These are phyloP conservation scores for Hyaena hyaena DNA, from an alignment of 2,113 vertebrate species.

Conservation along the genomic window DNA sequence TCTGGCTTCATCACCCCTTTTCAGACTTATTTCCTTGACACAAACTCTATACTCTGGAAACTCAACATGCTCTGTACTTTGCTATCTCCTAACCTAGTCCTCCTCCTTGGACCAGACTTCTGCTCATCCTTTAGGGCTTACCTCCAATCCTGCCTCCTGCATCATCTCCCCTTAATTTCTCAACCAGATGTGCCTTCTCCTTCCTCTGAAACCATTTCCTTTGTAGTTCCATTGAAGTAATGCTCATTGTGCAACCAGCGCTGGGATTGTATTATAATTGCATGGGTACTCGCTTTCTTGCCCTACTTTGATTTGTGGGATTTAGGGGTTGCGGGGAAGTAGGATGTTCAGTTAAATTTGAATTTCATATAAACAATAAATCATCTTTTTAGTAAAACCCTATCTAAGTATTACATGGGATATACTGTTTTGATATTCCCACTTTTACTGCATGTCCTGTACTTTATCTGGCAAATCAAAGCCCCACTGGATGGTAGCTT, in stretches of 20 bases:
- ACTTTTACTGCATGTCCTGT: neutral
- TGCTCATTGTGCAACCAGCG: neutral
- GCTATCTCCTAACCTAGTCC: neutral
- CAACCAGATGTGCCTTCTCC: neutral
- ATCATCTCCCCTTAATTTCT: neutral
- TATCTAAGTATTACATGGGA: neutral
- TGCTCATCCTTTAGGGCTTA: neutral
- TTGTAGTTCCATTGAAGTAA: neutral
- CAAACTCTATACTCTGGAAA: neutral
- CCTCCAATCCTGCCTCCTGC: neutral
- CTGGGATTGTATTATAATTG: neutral
- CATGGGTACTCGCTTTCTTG: neutral
- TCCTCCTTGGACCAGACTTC: neutral
- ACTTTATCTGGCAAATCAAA: neutral
- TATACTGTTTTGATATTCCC: neutral
- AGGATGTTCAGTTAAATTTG: neutral
- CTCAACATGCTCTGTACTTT: neutral
- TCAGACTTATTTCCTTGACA: neutral
- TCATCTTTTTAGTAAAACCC: neutral
- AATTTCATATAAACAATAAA: conserved; percentile 24
- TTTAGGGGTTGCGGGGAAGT: neutral
- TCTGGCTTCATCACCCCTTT: neutral
- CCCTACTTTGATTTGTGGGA: neutral
- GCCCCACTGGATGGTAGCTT: neutral
- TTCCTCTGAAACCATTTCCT: neutral